These are phyloP conservation scores for Pollimyrus isidori DNA, from an alignment of 2,113 vertebrate species.

Conservation along the genomic window DNA sequence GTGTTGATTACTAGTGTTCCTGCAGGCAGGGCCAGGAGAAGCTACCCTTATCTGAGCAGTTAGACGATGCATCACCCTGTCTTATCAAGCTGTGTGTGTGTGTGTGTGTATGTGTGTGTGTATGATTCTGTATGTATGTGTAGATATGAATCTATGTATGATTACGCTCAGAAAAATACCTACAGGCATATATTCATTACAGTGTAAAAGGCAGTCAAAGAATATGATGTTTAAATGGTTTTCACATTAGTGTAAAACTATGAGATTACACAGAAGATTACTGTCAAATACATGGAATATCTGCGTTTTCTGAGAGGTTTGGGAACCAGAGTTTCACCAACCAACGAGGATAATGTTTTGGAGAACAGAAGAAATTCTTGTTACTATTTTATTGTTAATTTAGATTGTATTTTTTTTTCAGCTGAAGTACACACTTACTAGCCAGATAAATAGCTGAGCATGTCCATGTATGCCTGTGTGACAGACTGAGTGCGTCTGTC, in stretches of 20 bases:
- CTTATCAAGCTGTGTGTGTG: not conserved
- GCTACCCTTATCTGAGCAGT: not conserved
- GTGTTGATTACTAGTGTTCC: not conserved
- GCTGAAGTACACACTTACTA: not conserved
- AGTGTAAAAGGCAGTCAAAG: not conserved
- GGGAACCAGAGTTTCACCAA: not conserved
- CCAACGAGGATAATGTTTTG: not conserved
- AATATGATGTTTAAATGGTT: not conserved
- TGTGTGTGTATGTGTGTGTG: not conserved
- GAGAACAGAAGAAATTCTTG: not conserved
- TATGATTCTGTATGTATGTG: not conserved
- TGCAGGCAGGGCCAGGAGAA: not conserved
- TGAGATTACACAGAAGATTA: not conserved
- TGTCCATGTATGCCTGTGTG: not conserved
- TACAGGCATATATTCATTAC: not conserved
- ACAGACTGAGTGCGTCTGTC: not conserved
- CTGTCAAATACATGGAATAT: not conserved
- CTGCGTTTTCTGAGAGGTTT: not conserved
- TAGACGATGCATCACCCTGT: not conserved
- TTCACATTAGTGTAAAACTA: not conserved
- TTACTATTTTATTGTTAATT: not conserved
- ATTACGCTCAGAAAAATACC: not conserved
- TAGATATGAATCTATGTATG: not conserved
- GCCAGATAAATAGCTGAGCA: not conserved
- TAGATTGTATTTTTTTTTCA: not conserved